phyloP scores from a whole-genome alignment of 2,797 vertebrate species.

The Pseudopleuronectes americanus region DNA sequence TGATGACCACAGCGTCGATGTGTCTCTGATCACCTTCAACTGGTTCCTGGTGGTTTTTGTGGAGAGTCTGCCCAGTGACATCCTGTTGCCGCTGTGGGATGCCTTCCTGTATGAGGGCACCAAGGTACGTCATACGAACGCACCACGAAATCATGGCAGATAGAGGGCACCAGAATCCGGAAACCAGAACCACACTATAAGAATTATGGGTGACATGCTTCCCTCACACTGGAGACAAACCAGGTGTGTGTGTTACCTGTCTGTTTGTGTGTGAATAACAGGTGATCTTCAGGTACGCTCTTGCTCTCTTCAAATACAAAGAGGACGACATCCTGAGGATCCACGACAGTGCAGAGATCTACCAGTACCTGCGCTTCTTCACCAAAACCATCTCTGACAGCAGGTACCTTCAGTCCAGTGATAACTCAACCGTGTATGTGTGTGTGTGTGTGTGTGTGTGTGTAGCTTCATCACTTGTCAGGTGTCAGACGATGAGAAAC shows the following conservation, averaged over 20 bases:
- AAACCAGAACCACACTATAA: neutral
- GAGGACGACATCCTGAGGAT: constrained; percentile 93
- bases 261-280: constrained; percentile 56
- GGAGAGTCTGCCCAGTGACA: constrained; percentile 91
- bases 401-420: constrained; percentile 79
- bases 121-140: constrained; percentile 83
- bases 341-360: constrained; percentile 88
- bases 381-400: constrained; percentile 90
- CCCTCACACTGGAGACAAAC: neutral
- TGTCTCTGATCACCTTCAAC: constrained; percentile 92
- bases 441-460: too few relatives aligned
- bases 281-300: constrained; percentile 95
- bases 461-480: too few relatives aligned
- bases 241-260: neutral
- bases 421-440: too few relatives aligned
- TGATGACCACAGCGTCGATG: constrained; percentile 85
- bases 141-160: neutral
- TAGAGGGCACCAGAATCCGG: too few relatives aligned
- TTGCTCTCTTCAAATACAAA: constrained; percentile 96
- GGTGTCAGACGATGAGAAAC: too few relatives aligned
- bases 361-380: constrained; percentile 94
- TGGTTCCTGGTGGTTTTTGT: constrained; percentile 96
- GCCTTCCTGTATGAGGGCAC: constrained; percentile 94
- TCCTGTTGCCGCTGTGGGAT: constrained; percentile 94
- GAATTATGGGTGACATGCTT: neutral